Evolutionary conservation across 1,140 invertebrate species (phyloP), one percentile per base, ranked within the genome.

Genomic region (Rhagoletis pomonella): DNA sequence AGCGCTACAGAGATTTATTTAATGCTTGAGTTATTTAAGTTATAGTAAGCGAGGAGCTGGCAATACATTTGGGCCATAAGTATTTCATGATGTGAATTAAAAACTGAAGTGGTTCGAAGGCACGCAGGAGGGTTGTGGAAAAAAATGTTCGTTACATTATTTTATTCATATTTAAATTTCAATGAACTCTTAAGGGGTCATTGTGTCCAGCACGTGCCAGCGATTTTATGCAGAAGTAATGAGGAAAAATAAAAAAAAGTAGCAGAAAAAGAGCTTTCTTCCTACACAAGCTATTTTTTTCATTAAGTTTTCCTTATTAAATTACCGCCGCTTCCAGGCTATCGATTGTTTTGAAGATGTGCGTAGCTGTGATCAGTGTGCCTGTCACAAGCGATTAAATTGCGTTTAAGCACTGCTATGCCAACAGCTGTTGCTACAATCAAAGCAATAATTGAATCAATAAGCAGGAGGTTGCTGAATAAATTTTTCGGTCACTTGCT

Each of bases 401-500:
- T 73, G 39, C 10, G 12, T n/a, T 4, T n/a, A n/a, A n/a, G n/a
- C 64, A 29, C 10, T 29, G 64, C 39, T 67, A 67, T 10, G 29
- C 19, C 29, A 67, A 29, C 67, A 73, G 67, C 67, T 73, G 67
- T 47, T 73, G 67, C 42, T 47, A 7, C 19, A 4, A 67, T 29
- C n/a, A 4, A 2, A 4, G 62, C n/a, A 10, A 73, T 42, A 17
- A 47, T 73, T 44, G 39, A 14, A 73, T 47, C 67, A 47, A 73
- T 73, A 73, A 44, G 44, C 67, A 17, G 67, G 39, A 3, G 12
- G 12, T 44, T 73, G 39, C 14, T 12, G 39, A 47, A 73, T 44
- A 73, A 5, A 73, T 73, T 47, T 47, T 73, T 73, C 39, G 67
- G 67, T 47, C 67, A 73, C 14, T 73, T 73, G 67, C 67, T 73